Evolutionary conservation across 92 coral and sea anemone species (phyloP).

Genomic region (Ricordea florida): DNA sequence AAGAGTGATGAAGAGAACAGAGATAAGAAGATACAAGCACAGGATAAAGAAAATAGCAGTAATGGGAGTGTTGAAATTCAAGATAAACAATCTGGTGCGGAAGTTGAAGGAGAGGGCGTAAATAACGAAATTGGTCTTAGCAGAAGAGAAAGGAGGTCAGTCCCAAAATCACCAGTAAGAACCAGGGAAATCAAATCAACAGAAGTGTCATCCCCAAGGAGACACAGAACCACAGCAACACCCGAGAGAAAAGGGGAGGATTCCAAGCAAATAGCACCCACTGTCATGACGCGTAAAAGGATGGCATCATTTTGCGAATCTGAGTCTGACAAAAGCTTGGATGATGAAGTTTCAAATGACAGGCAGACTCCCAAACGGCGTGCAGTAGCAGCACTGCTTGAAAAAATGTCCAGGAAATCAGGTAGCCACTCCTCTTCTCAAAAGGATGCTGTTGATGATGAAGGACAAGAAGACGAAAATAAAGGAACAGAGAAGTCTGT

Average conservation of each 20-base stretch:
- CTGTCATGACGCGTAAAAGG: conserved; percentile 46
- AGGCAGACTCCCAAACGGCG: conserved; percentile 9
- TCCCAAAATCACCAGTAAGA: conserved; percentile 15
- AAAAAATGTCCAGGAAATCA: conserved; percentile 35
- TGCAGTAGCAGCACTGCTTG: conserved; percentile 20
- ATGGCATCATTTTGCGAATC: conserved; percentile 43
- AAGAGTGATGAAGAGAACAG: neutral
- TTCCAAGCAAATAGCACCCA: conserved; percentile 22
- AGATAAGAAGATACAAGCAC: neutral
- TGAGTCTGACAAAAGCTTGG: conserved; percentile 16
- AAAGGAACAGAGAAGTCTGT: too few relatives aligned
- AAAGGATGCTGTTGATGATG: neutral
- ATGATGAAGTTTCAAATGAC: neutral
- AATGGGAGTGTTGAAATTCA: neutral
- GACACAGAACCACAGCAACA: conserved; percentile 6
- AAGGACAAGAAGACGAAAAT: neutral
- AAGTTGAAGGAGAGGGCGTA: neutral
- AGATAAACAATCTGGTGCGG: neutral
- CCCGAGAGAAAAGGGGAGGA: conserved; percentile 28
- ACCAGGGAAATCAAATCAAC: conserved; percentile 5
- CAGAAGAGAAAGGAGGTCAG: conserved; percentile 18
- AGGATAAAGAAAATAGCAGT: neutral
- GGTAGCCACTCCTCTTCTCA: neutral
- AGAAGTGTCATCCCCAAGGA: conserved; percentile 27
- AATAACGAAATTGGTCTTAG: neutral